Base-by-base conservation (phyloP, 2,888 invertebrate species). In the Papilio protenor region DNA sequence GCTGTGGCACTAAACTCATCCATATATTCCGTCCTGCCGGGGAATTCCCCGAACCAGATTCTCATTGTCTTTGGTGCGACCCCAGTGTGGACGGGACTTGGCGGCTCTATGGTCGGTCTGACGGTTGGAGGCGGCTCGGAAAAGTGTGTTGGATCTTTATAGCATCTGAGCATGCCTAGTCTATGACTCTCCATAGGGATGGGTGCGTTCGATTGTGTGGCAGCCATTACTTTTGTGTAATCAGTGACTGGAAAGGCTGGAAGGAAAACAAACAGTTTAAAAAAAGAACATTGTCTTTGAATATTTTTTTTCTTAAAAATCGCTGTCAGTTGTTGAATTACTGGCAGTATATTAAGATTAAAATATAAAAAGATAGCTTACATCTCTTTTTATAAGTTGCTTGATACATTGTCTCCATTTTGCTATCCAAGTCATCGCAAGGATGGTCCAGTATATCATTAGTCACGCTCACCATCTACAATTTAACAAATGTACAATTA, bases 391-490 rank as follows among this genome's bases (percentile, higher is more conserved):
- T 93, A 81, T 91, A 96, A 70, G 96, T 96, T 0, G 95, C 95
- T 88, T 96, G 95, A 84, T 96, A 96, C 87, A 96, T 95, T 0
- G 96, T 96, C 72, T 92, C 89, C 95, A 96, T 96, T 87, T 96
- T 96, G 73, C 95, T 94, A 81, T 96, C 96, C 14, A 95, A 92
- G 61, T 95, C 95, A 80, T 96, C 96, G 83, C 96, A 96, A 0
- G 96, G 95, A 83, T 96, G 96, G 79, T 96, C 96, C 79, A 96
- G 84, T 79, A 96, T 95, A 77, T 96, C 96, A 81, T 96, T 96
- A 11, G 95, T 95, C 21, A 96, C 92, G 79, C 95, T 92, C 14
- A 95, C 95, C 95, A 96, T 96, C 95, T 96, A 70, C 21, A 47
- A 21, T 70, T 70, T 21, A n/a, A 70, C 47, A 12, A 0, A 66